phyloP scores from a whole-genome alignment of 2,113 vertebrate genomes.

The Chinchilla lanigera region DNA sequence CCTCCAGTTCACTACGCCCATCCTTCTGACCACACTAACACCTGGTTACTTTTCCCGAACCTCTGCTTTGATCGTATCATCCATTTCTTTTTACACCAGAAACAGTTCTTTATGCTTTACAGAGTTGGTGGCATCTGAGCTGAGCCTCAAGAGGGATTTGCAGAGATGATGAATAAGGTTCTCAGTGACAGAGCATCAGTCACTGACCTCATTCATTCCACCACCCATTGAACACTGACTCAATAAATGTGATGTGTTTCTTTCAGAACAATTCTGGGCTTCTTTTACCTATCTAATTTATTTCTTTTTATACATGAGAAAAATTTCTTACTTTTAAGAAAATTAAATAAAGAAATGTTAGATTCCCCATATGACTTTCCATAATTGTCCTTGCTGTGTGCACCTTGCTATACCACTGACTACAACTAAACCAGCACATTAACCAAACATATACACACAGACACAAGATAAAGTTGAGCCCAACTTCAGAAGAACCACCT shows the following conservation, averaged over 20 bases:
- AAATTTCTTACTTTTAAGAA: constrained; percentile 28
- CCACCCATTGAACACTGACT: neutral
- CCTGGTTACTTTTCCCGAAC: neutral
- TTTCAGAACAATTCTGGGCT: neutral
- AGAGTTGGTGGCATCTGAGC: neutral
- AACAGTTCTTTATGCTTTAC: neutral
- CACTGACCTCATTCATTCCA: neutral
- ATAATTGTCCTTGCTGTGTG: neutral
- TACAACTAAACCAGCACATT: neutral
- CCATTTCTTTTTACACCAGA: neutral
- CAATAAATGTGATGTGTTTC: neutral
- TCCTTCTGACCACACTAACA: neutral
- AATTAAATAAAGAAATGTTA: neutral
- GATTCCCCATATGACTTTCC: neutral
- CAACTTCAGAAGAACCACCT: neutral
- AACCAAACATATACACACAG: neutral
- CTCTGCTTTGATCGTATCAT: neutral
- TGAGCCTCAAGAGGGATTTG: neutral
- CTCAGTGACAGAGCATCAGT: neutral
- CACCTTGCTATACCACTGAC: neutral
- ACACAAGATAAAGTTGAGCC: neutral
- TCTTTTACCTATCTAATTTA: neutral
- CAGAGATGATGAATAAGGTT: neutral
- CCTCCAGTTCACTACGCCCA: neutral
- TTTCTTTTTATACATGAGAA: neutral